These are phyloP conservation scores for Eremophila alpestris DNA, from an alignment of 2,797 vertebrate species.

Conservation along the genomic window DNA sequence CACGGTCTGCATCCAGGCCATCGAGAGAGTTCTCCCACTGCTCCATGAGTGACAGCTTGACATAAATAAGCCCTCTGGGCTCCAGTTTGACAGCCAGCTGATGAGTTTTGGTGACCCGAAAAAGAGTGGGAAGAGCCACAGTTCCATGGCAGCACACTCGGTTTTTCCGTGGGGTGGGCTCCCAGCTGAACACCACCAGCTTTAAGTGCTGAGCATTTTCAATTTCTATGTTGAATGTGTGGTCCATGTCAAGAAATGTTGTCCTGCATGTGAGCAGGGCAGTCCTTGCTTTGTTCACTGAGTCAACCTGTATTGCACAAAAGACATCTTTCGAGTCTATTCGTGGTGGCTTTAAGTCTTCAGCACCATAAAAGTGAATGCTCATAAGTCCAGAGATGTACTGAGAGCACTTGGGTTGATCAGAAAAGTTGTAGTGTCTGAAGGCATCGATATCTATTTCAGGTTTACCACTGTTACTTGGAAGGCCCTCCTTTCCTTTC, in stretches of 20 bases:
- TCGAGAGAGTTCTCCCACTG: constrained; percentile 95
- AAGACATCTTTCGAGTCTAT: constrained; percentile 94
- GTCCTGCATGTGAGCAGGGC: constrained; percentile 93
- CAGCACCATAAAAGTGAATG: constrained; percentile 94
- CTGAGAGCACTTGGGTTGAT: constrained; percentile 94
- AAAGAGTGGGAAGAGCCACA: constrained; percentile 89
- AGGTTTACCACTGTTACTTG: constrained; percentile 75
- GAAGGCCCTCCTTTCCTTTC: constrained; percentile 82
- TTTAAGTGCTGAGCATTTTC: constrained; percentile 98
- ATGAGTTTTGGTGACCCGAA: constrained; percentile 89
- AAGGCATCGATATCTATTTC: constrained; percentile 96
- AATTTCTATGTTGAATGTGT: constrained; percentile 97
- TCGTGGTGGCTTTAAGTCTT: constrained; percentile 93
- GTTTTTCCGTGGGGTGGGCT: constrained; percentile 88
- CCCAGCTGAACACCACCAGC: constrained; percentile 97
- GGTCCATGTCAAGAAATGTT: constrained; percentile 95
- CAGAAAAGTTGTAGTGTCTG: constrained; percentile 92
- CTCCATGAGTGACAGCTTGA: constrained; percentile 94
- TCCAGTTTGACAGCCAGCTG: constrained; percentile 95
- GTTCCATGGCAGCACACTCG: constrained; percentile 95
- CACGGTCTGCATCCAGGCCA: constrained; percentile 76
- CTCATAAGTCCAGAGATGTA: constrained; percentile 97
- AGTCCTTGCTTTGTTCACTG: constrained; percentile 94
- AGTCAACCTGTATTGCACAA: constrained; percentile 98
- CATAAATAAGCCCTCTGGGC: constrained; percentile 94